Percentiles rank a stretch among this genome's conserved stretches.
Evolutionary conservation across 2,113 vertebrate genomes (phyloP).

Genomic region (Seriola dumerili): DNA sequence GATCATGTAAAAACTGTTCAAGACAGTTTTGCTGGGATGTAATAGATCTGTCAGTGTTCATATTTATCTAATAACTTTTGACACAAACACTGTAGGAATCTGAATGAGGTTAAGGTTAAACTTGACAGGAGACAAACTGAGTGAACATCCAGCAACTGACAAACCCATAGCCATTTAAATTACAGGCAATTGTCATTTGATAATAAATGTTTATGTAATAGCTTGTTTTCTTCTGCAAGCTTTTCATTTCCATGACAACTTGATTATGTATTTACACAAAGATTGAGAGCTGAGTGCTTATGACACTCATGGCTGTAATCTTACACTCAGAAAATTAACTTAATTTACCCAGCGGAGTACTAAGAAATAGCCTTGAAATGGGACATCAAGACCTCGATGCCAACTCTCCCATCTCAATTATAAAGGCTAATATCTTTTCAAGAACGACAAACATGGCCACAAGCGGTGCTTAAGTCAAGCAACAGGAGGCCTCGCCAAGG

Average conservation of each 20-base stretch:
- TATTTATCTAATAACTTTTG: conserved; percentile 35
- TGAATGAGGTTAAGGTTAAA: conserved; percentile 58
- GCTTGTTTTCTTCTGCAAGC: conserved; percentile 27
- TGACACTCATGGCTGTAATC: conserved; percentile 30
- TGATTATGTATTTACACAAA: conserved; percentile 68
- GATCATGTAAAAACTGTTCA: conserved; percentile 10
- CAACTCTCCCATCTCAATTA: conserved; percentile 64
- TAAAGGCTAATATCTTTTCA: conserved; percentile 69
- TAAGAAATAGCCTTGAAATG: conserved; percentile 59
- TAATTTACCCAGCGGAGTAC: conserved; percentile 42
- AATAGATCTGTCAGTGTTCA: conserved; percentile 35
- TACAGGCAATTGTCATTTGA: conserved; percentile 50
- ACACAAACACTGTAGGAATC: conserved; percentile 41
- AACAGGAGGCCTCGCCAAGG: conserved; percentile 74
- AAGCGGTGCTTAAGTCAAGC: conserved; percentile 60
- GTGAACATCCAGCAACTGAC: conserved; percentile 42
- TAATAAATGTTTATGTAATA: conserved; percentile 57
- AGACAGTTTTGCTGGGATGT: conserved; percentile 7
- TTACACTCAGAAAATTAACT: conserved; percentile 46
- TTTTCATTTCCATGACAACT: conserved; percentile 55
- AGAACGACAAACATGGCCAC: conserved; percentile 71
- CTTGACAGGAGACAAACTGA: conserved; percentile 33
- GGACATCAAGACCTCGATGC: conserved; percentile 48
- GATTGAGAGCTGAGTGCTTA: conserved; percentile 51
- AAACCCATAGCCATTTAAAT: conserved; percentile 53